Percentiles rank a stretch among this genome's conserved stretches.
phyloP scores from a whole-genome alignment of 2,797 vertebrate genomes.

The Varecia variegata region DNA sequence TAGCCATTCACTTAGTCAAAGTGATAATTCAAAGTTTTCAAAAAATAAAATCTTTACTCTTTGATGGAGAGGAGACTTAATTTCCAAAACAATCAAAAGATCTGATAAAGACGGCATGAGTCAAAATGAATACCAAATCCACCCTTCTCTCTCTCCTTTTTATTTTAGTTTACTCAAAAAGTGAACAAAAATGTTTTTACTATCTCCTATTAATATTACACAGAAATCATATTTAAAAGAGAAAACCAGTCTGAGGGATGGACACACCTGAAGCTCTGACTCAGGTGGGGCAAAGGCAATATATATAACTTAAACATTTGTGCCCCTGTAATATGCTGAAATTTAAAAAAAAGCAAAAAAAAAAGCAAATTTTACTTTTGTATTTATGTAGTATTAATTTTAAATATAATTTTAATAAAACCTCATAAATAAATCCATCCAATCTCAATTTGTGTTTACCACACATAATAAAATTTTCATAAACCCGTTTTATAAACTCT shows the following conservation, averaged over 20 bases:
- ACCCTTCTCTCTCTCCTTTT: too few species aligned
- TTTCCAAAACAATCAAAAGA: neutral
- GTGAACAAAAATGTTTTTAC: neutral
- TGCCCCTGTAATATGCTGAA: too few species aligned
- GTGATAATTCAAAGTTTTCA: neutral
- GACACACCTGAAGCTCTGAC: too few species aligned
- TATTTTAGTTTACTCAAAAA: neutral
- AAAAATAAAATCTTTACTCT: neutral
- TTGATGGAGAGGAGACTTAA: neutral
- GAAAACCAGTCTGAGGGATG: neutral
- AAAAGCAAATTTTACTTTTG: neutral
- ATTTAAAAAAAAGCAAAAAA: too few species aligned
- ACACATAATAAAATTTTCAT: neutral
- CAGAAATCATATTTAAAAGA: neutral
- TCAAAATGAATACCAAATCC: neutral
- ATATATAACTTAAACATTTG: too few species aligned
- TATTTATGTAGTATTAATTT: neutral
- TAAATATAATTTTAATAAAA: neutral
- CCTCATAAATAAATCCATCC: neutral
- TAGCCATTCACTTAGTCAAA: neutral
- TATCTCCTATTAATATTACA: neutral
- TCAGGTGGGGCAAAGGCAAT: too few species aligned
- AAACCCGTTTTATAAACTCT: neutral
- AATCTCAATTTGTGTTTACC: neutral
- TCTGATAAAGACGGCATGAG: neutral